These are phyloP conservation scores for Antechinus stuartii DNA, from an alignment of 2,113 vertebrate genomes.

Conservation along the genomic window DNA sequence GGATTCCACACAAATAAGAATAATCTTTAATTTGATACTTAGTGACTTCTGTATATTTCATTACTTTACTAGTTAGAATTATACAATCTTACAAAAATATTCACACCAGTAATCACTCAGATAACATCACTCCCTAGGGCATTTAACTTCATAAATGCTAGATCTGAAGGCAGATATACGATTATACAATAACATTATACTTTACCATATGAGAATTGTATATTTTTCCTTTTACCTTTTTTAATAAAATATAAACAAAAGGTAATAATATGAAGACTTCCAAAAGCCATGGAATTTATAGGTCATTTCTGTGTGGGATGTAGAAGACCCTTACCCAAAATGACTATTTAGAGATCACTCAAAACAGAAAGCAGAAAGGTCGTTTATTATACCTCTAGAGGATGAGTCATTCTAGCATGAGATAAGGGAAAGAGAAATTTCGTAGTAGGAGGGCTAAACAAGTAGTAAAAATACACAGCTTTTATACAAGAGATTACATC, in stretches of 20 bases:
- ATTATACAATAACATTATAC: constrained; percentile 64
- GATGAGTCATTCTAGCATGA: no score
- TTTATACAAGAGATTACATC: no score
- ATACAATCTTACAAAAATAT: constrained; percentile 75
- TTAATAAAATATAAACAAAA: constrained; percentile 66
- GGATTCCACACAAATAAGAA: constrained; percentile 72
- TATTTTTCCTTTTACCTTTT: constrained; percentile 59
- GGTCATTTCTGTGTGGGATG: neutral
- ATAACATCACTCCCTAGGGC: constrained; percentile 67
- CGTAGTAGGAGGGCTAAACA: no score
- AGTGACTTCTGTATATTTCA: constrained; percentile 71
- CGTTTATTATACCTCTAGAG: no score
- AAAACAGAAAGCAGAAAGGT: no score
- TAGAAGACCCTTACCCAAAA: no score
- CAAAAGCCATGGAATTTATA: constrained; percentile 42
- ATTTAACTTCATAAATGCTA: constrained; percentile 69
- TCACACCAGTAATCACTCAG: constrained; percentile 68
- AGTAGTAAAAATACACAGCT: no score
- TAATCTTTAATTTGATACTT: constrained; percentile 80
- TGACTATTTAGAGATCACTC: no score
- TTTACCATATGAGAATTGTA: constrained; percentile 57
- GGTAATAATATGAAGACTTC: constrained; percentile 54
- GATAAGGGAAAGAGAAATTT: no score
- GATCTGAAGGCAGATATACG: constrained; percentile 67
- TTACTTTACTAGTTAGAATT: constrained; percentile 64